Evolutionary conservation across 2,113 vertebrate genomes (phyloP).

Genomic region (Acrocephalus kingi): DNA sequence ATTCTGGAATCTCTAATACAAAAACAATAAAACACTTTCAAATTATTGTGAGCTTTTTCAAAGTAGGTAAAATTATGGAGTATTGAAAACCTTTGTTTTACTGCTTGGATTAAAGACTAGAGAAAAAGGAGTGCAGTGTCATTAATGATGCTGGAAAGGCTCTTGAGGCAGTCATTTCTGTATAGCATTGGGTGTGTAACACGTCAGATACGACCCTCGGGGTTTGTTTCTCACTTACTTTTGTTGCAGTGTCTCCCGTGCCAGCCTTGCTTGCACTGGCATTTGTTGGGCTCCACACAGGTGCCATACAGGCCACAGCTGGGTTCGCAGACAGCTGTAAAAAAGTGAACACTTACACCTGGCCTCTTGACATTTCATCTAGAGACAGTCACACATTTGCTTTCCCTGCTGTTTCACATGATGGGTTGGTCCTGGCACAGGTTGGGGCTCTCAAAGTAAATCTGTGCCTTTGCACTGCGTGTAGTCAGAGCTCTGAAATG

Average conservation of each 20-base stretch:
- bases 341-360: not conserved
- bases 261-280: constrained; percentile 88
- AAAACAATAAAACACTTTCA: not conserved
- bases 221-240: constrained; percentile 77
- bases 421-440: not conserved
- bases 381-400: not conserved
- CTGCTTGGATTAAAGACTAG: not conserved
- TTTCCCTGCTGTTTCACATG: not conserved
- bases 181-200: not conserved
- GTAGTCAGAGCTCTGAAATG: not conserved
- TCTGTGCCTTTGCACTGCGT: not conserved
- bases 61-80: not conserved
- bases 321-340: constrained; percentile 86
- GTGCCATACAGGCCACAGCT: constrained; percentile 81
- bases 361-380: not conserved
- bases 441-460: not conserved
- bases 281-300: constrained; percentile 85
- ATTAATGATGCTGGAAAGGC: not conserved
- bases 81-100: not conserved
- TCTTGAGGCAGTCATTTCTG: not conserved
- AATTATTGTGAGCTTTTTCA: not conserved
- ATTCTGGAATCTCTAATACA: not conserved
- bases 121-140: not conserved
- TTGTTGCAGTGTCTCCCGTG: constrained; percentile 88
- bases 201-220: rapidly evolving